Evolutionary conservation across 2,888 invertebrate species (phyloP).

Genomic region (Oscheius sp.): DNA sequence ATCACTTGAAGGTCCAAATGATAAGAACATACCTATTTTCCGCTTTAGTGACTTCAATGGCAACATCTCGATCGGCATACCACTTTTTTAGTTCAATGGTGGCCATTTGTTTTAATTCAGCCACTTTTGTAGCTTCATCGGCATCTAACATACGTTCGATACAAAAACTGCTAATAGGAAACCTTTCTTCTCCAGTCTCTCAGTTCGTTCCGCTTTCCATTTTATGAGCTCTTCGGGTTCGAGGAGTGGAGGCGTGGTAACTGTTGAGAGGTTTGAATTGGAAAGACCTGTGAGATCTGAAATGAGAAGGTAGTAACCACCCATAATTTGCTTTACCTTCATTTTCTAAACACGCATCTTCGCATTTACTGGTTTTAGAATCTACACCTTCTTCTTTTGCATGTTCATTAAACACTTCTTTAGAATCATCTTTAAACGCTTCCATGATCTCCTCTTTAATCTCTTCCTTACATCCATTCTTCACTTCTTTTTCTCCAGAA

Average conservation of each 20-base stretch:
- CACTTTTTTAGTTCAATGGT: not conserved
- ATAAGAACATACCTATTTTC: not conserved
- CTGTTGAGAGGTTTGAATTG: no score
- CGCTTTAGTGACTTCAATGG: not conserved
- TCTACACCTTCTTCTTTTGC: no score
- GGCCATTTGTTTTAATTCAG: not conserved
- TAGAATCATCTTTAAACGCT: no score
- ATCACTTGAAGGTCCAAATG: not conserved
- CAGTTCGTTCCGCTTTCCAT: conserved; percentile 1
- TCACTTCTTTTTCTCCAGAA: not conserved
- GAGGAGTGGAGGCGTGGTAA: no score
- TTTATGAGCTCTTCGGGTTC: not conserved
- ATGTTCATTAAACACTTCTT: no score
- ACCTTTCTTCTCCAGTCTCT: not conserved
- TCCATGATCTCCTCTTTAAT: no score
- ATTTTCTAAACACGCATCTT: no score
- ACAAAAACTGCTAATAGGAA: not conserved
- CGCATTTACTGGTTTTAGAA: no score
- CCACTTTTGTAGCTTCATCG: not conserved
- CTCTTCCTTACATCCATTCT: no score
- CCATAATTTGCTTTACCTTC: no score
- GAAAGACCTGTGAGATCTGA: no score
- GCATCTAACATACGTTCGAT: not conserved
- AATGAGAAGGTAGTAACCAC: no score
- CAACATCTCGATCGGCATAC: not conserved